Base-by-base conservation (phyloP, 2,797 vertebrate genomes). In the Eleutherodactylus coqui region DNA sequence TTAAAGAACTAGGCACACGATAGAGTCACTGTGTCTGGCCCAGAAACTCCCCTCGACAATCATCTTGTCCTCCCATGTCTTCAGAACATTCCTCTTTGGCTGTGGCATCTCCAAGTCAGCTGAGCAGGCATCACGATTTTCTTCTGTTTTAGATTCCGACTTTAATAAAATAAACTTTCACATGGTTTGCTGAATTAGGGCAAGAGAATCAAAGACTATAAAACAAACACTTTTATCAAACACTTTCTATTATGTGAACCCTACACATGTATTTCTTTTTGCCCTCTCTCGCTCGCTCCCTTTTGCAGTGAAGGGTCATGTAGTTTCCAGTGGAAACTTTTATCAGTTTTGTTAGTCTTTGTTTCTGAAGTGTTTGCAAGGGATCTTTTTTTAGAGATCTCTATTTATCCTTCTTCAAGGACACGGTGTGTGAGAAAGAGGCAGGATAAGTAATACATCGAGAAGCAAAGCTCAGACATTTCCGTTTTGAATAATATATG, bases 321-420 rank as follows among this genome's bases (percentile, higher is more conserved):
- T 49, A 79, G 73, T 87, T 87, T 87, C 85, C 80, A 87, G 85
- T 87, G 80, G 85, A 87, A 87, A 87, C 72, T 83, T 87, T 87
- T 87, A 87, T 87, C 86, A 87, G 86, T 87, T 87, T 87, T 87
- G 86, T 87, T 84, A 87, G 81, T 87, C 86, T 87, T 87, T 87
- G 80, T 87, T 83, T 82, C 55, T 76, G 81, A 87, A 87, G 86
- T 87, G 82, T 87, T 87, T 84, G 82, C 82, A 80, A 87, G 75
- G 34, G 75, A 87, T 87, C 81, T 84, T 84, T 83, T 87, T 84
- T 79, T 79, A 83, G 82, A 87, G 82, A 87, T 84, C 85, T 87
- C 64, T 87, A 83, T 79, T 87, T 87, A 87, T 84, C 86, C 75
- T 87, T 87, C 76, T 87, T 87, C 86, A 87, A 87, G 86, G 86